phyloP scores from a whole-genome alignment of 2,113 vertebrate species.

The Ondatra zibethicus region DNA sequence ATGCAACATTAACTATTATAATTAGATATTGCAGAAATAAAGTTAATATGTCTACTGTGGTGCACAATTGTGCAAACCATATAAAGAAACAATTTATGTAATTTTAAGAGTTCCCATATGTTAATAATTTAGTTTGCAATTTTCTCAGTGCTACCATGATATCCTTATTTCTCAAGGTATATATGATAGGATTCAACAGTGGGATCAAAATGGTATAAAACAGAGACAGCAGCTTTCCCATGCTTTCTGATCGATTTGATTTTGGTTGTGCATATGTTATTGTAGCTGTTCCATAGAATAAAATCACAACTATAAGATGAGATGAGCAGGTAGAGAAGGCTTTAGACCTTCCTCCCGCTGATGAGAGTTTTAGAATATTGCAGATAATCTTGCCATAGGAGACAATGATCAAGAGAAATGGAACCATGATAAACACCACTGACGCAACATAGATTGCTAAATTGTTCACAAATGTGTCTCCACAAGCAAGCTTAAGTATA shows the following conservation, averaged over 20 bases:
- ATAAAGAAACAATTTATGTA: neutral
- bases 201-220: conserved; percentile 61
- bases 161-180: conserved; percentile 70
- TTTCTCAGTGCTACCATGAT: conserved; percentile 39
- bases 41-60: no score
- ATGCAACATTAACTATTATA: no score
- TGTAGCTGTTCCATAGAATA: conserved; percentile 61
- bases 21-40: no score
- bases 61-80: neutral
- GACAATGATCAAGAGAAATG: conserved; percentile 64
- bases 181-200: conserved; percentile 56
- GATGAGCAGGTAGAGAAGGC: conserved; percentile 77
- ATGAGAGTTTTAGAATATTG: conserved; percentile 56
- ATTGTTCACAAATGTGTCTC: conserved; percentile 50
- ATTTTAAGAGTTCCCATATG: neutral
- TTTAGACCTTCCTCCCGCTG: conserved; percentile 59
- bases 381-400: conserved; percentile 73
- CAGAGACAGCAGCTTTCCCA: conserved; percentile 38
- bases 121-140: neutral
- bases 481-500: conserved; percentile 48
- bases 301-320: conserved; percentile 63
- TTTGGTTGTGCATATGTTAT: conserved; percentile 65
- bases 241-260: neutral
- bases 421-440: neutral
- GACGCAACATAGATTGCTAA: neutral